Base-by-base conservation (phyloP, 1,140 invertebrate genomes). In the Drosophila ohnishii region DNA sequence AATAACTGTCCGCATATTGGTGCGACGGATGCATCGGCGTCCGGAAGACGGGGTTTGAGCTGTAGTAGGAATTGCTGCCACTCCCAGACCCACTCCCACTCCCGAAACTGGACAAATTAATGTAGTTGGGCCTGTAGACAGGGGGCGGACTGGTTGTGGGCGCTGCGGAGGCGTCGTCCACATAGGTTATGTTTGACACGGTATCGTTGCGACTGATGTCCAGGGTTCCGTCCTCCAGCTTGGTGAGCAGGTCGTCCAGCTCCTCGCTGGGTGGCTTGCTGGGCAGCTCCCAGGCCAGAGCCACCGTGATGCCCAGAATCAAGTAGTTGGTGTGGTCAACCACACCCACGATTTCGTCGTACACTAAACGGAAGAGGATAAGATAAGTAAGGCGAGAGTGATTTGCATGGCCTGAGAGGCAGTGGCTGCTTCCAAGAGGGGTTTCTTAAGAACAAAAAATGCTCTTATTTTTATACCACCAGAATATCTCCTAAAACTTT, bases 281-380 rank as follows among this genome's bases (percentile, higher is more conserved):
- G 91, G 95, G 96, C 40, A 96, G 91, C 89, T 96, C 94, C 92
- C 94, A 96, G 19, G 95, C 95, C 76, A 96, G 91, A 2, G 95
- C 95, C n/a, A 95, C 95, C 1, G 96, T 96, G 16, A 94, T 92
- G 11, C 95, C 95, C 67, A 95, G 91, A 10, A 95, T 93, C 77
- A 95, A 93, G 61, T 91, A 91, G 61, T 91, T 91, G 6, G 89
- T 91, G 39, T 87, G 79, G 64, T 91, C 90, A 28, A 90, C 90
- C 19, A 91, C 66, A 48, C 91, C 88, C 37, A 90, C 77, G 61
- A 91, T 89, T 53, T 78, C 76, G 51, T 91, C 90, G 67, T 76
- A 91, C 53, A 91, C 90, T 91, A 39, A 22, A 44, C 39, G 60
- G n/a, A 58, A 60, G 48, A 34, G 75, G 40, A 22, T 9, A 30